Percentiles rank a stretch among this genome's conserved stretches.
Evolutionary conservation across 2,113 vertebrate genomes (phyloP).

Genomic region (Cynocephalus volans): DNA sequence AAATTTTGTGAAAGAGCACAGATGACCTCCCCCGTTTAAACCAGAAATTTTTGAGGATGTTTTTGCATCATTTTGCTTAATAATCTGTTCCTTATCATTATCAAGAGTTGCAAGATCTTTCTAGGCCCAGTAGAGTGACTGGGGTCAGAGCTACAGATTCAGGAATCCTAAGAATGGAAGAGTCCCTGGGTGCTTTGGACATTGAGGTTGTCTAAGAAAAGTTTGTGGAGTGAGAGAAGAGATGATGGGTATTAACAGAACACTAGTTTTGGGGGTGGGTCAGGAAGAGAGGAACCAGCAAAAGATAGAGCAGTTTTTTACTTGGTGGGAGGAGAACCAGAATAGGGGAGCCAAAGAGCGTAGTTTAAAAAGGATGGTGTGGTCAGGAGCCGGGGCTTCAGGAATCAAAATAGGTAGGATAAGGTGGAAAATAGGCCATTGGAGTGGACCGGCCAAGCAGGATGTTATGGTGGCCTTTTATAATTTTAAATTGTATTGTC

Average conservation of each 20-base stretch:
- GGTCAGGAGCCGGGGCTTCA: background rate
- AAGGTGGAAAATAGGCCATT: background rate
- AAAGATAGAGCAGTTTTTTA: background rate
- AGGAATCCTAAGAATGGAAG: background rate
- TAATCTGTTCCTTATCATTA: background rate
- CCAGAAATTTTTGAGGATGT: background rate
- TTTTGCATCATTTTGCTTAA: background rate
- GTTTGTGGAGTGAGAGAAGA: background rate
- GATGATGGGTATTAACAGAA: background rate
- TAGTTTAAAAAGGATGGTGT: background rate
- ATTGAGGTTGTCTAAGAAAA: fast-evolving
- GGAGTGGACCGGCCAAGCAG: background rate
- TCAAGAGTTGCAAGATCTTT: background rate
- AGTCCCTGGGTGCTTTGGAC: background rate
- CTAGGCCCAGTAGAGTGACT: background rate
- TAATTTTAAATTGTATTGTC: background rate
- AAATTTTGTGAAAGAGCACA: background rate
- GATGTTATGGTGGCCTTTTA: background rate
- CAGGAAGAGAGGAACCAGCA: background rate
- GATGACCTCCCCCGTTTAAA: background rate
- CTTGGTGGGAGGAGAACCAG: background rate
- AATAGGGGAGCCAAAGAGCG: background rate
- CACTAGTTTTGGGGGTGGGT: background rate
- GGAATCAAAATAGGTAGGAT: background rate
- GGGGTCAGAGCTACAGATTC: background rate